A percentile compares a stretch with the other conserved stretches of the same genome.
Conservation (phyloP, 2,888 invertebrate species). For the Himalopsyche japonica region DNA sequence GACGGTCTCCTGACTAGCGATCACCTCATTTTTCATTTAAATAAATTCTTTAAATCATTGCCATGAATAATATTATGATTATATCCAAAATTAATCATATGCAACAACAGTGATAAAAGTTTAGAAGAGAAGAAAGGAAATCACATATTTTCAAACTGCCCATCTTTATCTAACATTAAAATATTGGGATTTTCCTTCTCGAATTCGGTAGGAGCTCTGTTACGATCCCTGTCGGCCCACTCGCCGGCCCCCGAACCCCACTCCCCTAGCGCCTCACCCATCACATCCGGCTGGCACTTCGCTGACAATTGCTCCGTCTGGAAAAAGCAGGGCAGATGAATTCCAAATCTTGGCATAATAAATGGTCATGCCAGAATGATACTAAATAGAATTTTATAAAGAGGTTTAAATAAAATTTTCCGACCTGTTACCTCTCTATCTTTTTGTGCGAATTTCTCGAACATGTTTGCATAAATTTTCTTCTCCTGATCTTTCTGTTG, state of each 20-base stretch:
- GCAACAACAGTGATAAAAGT: neutral
- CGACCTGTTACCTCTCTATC: conserved; percentile 74
- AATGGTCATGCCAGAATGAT: neutral
- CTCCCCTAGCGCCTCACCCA: conserved; percentile 71
- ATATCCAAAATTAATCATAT: neutral
- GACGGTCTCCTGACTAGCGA: neutral
- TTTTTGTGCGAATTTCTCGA: conserved; percentile 85
- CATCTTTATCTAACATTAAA: conserved; percentile 72
- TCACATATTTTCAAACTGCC: conserved; percentile 76
- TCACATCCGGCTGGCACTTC: conserved; percentile 70
- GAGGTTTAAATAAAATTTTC: conserved; percentile 37
- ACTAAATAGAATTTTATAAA: neutral
- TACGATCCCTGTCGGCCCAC: conserved; percentile 73
- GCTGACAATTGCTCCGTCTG: conserved; percentile 74
- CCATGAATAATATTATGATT: too few relatives aligned
- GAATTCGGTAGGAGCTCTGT: conserved; percentile 73
- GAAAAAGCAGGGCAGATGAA: conserved; percentile 38
- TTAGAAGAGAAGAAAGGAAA: neutral
- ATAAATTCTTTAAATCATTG: too few relatives aligned
- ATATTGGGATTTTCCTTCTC: conserved; percentile 81
- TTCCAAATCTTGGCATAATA: neutral
- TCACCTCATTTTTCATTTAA: too few relatives aligned
- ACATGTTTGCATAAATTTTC: conserved; percentile 91
- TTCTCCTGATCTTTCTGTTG: conserved; percentile 80
- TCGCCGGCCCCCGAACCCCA: conserved; percentile 71